Evolutionary conservation across 2,888 invertebrate species (phyloP).

Genomic region (Aelia acuminata): DNA sequence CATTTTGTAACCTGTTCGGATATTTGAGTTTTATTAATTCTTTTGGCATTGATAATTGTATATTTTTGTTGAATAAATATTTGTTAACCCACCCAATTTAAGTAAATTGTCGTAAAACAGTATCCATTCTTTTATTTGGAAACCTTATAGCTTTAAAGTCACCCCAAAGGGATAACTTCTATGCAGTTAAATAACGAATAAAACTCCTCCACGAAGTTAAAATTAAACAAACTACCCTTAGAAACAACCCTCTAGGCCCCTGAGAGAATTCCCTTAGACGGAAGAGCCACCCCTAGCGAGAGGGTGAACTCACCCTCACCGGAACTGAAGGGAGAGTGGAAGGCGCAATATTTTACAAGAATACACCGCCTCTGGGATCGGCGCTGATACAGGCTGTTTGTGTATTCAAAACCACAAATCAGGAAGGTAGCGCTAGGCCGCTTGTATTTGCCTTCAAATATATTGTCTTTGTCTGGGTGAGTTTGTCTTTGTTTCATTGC

Average conservation of each 20-base stretch:
- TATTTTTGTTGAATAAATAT: too few relatives aligned
- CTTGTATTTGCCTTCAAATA: slow-evolving; percentile 6
- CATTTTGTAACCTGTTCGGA: too few relatives aligned
- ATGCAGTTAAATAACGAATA: neutral
- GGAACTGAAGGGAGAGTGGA: slow-evolving; percentile 15
- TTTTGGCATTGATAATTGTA: too few relatives aligned
- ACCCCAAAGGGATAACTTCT: too few relatives aligned
- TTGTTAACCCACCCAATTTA: too few relatives aligned
- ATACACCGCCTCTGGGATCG: slow-evolving; percentile 33
- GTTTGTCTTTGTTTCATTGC: slow-evolving; percentile 32
- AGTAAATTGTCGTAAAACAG: too few relatives aligned
- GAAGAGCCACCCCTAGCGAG: neutral
- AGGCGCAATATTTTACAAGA: slow-evolving; percentile 27
- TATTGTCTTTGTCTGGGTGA: slow-evolving; percentile 9
- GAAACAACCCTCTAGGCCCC: neutral
- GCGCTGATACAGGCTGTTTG: slow-evolving; percentile 11
- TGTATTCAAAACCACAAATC: slow-evolving; percentile 39
- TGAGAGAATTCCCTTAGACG: neutral
- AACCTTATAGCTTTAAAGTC: too few relatives aligned
- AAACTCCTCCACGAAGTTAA: neutral
- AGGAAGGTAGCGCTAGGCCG: slow-evolving; percentile 23
- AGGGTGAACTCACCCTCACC: neutral
- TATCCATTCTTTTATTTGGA: too few relatives aligned
- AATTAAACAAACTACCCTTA: neutral
- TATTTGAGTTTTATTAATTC: too few relatives aligned